Conservation (phyloP, 2,797 vertebrate genomes). For the Falco rusticolus region DNA sequence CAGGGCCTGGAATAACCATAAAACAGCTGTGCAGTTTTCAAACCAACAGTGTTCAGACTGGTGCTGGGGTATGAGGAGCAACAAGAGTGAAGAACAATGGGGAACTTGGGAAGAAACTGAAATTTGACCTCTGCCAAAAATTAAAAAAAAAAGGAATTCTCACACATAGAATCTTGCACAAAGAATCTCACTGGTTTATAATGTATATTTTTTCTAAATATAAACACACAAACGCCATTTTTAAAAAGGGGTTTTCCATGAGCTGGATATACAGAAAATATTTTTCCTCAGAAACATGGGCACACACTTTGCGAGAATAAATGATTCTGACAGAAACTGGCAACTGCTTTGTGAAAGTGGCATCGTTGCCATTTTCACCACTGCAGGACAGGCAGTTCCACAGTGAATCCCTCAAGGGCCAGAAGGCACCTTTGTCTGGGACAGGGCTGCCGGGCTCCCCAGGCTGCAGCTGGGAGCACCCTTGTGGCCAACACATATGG, state of each 20-base stretch:
- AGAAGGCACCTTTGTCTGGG: background rate
- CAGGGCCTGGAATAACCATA: background rate
- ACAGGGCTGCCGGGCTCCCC: background rate
- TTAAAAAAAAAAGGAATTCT: background rate
- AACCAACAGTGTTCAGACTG: background rate
- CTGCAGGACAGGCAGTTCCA: background rate
- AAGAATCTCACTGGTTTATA: background rate
- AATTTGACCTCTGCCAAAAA: background rate
- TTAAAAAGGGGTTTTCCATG: background rate
- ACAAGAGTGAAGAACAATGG: background rate
- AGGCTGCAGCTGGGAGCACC: background rate
- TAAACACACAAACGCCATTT: fast-evolving
- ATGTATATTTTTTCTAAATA: background rate
- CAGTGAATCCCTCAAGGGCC: background rate
- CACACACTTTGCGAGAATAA: background rate
- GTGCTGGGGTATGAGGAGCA: background rate
- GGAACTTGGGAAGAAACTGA: background rate
- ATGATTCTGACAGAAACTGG: background rate
- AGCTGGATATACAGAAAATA: background rate
- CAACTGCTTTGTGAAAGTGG: background rate
- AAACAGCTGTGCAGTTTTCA: background rate
- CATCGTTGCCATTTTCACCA: background rate
- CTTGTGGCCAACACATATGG: background rate
- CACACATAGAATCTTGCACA: background rate
- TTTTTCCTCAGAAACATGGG: background rate